Evolutionary conservation across 2,888 invertebrate genomes (phyloP).

Genomic region (Phania funesta): DNA sequence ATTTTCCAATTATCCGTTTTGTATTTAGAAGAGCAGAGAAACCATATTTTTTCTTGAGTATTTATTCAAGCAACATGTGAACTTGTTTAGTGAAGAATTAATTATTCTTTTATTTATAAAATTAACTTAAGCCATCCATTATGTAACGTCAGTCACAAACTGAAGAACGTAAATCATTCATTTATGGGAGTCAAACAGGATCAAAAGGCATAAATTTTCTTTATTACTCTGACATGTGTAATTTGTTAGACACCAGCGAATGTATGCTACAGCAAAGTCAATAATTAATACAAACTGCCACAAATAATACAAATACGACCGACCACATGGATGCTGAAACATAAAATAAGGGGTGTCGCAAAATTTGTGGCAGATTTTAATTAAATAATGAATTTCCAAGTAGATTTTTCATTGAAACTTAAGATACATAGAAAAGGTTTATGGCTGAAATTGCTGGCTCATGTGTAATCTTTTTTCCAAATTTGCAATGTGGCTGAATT

Average conservation of each 20-base stretch:
- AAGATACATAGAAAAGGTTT: too few relatives aligned
- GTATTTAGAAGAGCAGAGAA: too few relatives aligned
- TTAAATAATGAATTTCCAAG: too few relatives aligned
- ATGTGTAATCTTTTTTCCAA: too few relatives aligned
- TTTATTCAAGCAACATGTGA: neutral
- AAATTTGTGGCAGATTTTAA: too few relatives aligned
- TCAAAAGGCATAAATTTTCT: neutral
- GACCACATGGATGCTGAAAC: too few relatives aligned
- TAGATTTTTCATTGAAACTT: too few relatives aligned
- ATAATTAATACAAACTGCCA: neutral
- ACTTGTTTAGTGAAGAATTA: neutral
- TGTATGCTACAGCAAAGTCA: neutral
- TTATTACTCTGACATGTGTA: constrained; percentile 15
- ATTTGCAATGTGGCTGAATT: too few relatives aligned
- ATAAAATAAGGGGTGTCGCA: too few relatives aligned
- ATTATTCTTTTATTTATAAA: constrained; percentile 1
- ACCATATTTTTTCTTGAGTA: too few relatives aligned
- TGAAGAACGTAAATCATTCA: neutral
- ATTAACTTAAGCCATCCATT: neutral
- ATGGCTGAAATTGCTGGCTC: too few relatives aligned
- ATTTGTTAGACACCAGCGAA: neutral
- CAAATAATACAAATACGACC: neutral
- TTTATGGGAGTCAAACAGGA: neutral
- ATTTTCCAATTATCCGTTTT: too few relatives aligned
- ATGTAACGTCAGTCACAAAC: neutral